Conservation (phyloP, 2,113 vertebrate species). For the Eretmodus cyanostictus region DNA sequence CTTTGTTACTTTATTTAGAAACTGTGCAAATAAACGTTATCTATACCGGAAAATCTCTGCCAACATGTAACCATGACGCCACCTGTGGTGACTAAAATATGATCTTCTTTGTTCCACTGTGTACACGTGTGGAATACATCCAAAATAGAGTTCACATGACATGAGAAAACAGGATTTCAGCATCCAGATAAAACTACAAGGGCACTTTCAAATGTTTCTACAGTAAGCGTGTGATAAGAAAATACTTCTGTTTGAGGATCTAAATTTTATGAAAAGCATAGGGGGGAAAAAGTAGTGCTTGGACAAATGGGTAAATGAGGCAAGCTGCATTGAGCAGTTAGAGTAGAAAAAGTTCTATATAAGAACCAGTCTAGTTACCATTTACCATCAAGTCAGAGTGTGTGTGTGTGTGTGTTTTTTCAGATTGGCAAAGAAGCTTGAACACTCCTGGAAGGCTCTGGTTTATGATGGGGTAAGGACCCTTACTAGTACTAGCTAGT, state of each 20-base stretch:
- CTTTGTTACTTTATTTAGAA: background rate
- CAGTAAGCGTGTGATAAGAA: background rate
- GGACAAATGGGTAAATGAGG: background rate
- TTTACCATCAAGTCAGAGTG: background rate
- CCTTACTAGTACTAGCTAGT: background rate
- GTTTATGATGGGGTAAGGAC: constrained; percentile 87
- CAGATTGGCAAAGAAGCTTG: constrained; percentile 88
- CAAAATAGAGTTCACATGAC: background rate
- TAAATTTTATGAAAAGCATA: background rate
- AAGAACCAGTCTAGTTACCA: background rate
- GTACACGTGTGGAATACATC: background rate
- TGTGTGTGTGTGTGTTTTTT: background rate
- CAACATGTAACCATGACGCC: background rate
- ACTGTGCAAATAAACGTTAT: background rate
- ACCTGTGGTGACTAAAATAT: background rate
- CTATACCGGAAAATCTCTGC: background rate
- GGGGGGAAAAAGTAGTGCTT: background rate
- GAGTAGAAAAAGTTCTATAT: background rate
- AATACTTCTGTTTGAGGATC: background rate
- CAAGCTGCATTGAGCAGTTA: background rate
- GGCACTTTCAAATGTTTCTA: background rate
- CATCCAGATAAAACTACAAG: background rate
- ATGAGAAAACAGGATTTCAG: background rate
- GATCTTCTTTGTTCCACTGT: background rate
- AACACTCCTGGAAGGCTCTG: constrained; percentile 93